phyloP scores from a whole-genome alignment of 2,797 vertebrate genomes.

The Sebastes umbrosus region DNA sequence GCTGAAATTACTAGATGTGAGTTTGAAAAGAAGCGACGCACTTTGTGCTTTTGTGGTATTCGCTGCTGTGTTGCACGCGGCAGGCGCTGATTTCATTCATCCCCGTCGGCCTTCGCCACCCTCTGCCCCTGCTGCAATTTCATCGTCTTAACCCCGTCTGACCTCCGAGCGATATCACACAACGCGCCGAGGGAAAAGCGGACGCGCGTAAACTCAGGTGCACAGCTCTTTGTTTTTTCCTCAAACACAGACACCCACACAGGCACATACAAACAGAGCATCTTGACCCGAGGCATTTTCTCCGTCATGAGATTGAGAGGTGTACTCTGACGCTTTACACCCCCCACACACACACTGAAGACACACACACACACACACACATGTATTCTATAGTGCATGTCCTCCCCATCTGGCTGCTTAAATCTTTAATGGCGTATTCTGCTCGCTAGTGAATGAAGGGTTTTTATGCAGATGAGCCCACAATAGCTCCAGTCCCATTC shows the following conservation, averaged over 20 bases:
- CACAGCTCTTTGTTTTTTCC: background rate
- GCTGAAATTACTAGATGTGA: conserved; percentile 6
- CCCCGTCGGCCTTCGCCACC: conserved; percentile 33
- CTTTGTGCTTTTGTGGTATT: conserved; percentile 19
- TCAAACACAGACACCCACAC: conserved; percentile 10
- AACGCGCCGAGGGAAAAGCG: background rate
- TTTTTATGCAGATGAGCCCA: conserved; percentile 11
- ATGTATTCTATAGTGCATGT: background rate
- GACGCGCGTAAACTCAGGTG: background rate
- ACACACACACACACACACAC: background rate
- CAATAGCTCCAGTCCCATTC: conserved; percentile 32
- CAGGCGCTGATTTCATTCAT: conserved; percentile 49
- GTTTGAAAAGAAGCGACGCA: conserved; percentile 2
- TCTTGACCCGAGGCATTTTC: conserved; percentile 35
- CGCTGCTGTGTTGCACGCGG: background rate
- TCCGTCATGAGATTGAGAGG: conserved; percentile 7
- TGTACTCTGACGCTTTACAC: conserved; percentile 16
- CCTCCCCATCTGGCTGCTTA: conserved; percentile 48
- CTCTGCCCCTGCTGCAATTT: conserved; percentile 52
- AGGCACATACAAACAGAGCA: conserved; percentile 11
- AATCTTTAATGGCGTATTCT: conserved; percentile 61
- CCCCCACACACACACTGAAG: background rate
- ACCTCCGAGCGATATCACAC: conserved; percentile 19
- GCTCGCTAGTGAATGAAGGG: conserved; percentile 10
- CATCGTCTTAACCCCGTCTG: conserved; percentile 51